Percentiles rank a stretch among this genome's conserved stretches.
Conservation (phyloP, 2,888 invertebrate species). For the Tridacna crocea region DNA sequence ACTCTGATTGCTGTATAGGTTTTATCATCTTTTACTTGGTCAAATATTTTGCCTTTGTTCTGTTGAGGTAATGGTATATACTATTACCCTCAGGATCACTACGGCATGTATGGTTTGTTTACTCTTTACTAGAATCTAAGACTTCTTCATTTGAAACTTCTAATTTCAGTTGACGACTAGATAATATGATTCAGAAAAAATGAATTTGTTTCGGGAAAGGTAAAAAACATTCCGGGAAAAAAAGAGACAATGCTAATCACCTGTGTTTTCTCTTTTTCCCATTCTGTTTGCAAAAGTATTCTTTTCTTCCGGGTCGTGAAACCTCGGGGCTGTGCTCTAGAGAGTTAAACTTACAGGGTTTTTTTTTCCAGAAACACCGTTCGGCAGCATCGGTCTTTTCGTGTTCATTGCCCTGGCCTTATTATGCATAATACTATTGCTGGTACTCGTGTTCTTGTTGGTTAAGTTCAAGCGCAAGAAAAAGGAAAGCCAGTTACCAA, state of each 20-base stretch:
- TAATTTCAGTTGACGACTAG: no score
- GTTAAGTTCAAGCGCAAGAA: background rate
- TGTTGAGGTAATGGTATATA: no score
- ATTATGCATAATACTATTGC: constrained; percentile 33
- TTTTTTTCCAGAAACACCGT: constrained; percentile 27
- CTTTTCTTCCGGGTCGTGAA: background rate
- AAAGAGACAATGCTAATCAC: background rate
- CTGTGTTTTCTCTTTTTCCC: background rate
- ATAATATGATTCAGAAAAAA: no score
- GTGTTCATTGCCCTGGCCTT: constrained; percentile 14
- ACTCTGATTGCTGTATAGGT: no score
- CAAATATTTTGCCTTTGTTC: no score
- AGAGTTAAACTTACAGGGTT: background rate
- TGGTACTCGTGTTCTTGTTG: constrained; percentile 28
- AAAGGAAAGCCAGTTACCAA: background rate
- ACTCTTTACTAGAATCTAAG: no score
- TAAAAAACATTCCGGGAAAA: background rate
- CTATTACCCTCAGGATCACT: no score
- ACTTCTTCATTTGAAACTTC: no score
- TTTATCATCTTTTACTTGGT: no score
- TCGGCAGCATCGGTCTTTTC: constrained; percentile 36
- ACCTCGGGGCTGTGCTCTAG: background rate
- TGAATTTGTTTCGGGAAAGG: no score
- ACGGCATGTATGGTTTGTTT: no score
- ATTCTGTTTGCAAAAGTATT: background rate